A percentile compares a stretch with the other conserved stretches of the same genome.
phyloP scores from a whole-genome alignment of 2,797 vertebrate genomes.

The Pseudochirops cupreus region DNA sequence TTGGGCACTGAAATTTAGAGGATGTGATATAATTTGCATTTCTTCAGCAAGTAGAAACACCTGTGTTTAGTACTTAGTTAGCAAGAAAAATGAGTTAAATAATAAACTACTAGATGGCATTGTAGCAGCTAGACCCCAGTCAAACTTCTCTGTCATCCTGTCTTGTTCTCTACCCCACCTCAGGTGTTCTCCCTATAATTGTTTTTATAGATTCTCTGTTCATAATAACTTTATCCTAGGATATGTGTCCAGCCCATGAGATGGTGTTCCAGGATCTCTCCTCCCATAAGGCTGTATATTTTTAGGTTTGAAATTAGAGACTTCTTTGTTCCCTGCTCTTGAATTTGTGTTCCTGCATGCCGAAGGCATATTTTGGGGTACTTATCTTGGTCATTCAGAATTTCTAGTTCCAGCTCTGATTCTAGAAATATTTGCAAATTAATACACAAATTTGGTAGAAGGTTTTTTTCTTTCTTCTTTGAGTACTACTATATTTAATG shows the following conservation, averaged over 20 bases:
- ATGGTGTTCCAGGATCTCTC: not conserved
- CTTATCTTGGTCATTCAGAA: not conserved
- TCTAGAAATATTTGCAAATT: not conserved
- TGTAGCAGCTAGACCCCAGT: not conserved
- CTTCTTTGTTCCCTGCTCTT: not conserved
- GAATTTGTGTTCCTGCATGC: not conserved
- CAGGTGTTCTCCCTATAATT: not conserved
- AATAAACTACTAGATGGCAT: not conserved
- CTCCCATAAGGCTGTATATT: not conserved
- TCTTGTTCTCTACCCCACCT: not conserved
- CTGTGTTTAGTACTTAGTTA: not conserved
- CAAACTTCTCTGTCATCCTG: not conserved
- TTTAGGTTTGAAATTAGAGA: not conserved
- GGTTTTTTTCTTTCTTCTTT: not conserved
- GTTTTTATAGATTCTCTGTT: not conserved
- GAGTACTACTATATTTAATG: not conserved
- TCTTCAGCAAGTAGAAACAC: not conserved
- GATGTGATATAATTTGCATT: not conserved
- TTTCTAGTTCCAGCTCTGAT: not conserved
- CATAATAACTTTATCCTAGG: not conserved
- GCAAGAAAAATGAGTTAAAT: not conserved
- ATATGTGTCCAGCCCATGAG: not conserved
- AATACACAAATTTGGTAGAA: not conserved
- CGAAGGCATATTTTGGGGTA: not conserved
- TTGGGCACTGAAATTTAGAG: not conserved